phyloP scores from a whole-genome alignment of 2,113 vertebrate species.

The Ailuropoda melanoleuca region DNA sequence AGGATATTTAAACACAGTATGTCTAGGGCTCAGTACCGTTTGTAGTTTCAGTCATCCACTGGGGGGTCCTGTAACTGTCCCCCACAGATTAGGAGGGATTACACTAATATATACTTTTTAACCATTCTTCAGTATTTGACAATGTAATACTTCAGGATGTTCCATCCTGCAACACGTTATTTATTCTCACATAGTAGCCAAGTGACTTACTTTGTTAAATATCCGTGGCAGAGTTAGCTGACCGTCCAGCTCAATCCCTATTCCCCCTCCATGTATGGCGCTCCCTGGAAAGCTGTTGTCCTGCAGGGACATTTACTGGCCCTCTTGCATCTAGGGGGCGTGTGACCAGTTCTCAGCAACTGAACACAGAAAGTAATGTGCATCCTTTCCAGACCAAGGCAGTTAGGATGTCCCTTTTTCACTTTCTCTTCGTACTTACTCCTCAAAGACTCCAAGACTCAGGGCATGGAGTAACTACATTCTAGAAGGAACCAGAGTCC shows the following conservation, averaged over 20 bases:
- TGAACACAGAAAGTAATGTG: background rate
- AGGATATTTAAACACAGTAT: background rate
- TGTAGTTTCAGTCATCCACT: background rate
- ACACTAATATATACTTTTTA: background rate
- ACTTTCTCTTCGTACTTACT: background rate
- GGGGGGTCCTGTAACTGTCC: background rate
- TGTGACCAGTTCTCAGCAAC: background rate
- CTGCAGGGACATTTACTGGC: background rate
- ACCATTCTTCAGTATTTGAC: background rate
- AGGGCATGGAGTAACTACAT: background rate
- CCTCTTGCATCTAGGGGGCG: background rate
- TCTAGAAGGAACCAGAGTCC: background rate
- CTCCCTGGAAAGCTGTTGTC: background rate
- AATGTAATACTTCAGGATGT: background rate
- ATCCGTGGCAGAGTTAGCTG: background rate
- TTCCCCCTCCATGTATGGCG: background rate
- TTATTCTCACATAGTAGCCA: background rate
- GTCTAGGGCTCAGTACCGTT: background rate
- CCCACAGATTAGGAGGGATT: background rate
- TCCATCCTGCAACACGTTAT: background rate
- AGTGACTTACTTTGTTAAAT: background rate
- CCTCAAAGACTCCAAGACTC: background rate
- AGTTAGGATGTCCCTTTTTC: background rate
- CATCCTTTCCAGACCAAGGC: background rate
- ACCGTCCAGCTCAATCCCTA: background rate